Base-by-base conservation (phyloP, 1,140 invertebrate species). In the Marisa cornuarietis region DNA sequence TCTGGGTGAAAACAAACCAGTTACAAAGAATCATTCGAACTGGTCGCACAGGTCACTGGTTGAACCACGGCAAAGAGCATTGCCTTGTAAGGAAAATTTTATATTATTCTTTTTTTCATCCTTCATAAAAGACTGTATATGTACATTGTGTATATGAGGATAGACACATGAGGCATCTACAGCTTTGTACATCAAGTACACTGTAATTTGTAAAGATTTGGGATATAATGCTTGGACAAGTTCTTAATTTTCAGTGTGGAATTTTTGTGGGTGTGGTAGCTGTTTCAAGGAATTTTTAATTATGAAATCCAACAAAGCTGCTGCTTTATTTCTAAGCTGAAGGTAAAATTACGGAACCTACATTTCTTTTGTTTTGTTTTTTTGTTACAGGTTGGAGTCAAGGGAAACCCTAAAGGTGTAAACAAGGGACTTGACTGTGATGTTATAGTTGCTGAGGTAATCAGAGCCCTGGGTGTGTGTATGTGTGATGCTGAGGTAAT, bases 1-100 rank as follows among this genome's bases (percentile, higher is more conserved):
- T 99, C 84, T 99, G 98, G 98, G 98, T 99, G 7, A 99, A 99
- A 92, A 99, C 98, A 0, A 99, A 99, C 92, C 98, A 99, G 88
- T 91, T 99, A 80, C 98, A 99, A 90, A 92, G 97, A 82, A 99
- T 99, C 81, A 99, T 99, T 85, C 92, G 98, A 71, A 99, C 98
- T 0, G 98, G 98, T 1, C 93, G 97, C 78, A 99, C 97, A 0
- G 98, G 97, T 0, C 98, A 99, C 92, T 99, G 98, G 98, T 91
- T 99, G 8, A 99, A 99, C 91, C 98, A 99, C 90, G 98, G 98
- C 22, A 99, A 99, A 91, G 98, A 99, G 90, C 98, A 99, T 89
- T 99, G 98, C 92, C 91, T 99, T 83, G 97, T 95, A 76, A 89
- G 85, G 0, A 42, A 42, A 75, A 71, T 22, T 63, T 31, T 42